Base-by-base conservation (phyloP, 1,140 invertebrate species). In the Nebria ingens region DNA sequence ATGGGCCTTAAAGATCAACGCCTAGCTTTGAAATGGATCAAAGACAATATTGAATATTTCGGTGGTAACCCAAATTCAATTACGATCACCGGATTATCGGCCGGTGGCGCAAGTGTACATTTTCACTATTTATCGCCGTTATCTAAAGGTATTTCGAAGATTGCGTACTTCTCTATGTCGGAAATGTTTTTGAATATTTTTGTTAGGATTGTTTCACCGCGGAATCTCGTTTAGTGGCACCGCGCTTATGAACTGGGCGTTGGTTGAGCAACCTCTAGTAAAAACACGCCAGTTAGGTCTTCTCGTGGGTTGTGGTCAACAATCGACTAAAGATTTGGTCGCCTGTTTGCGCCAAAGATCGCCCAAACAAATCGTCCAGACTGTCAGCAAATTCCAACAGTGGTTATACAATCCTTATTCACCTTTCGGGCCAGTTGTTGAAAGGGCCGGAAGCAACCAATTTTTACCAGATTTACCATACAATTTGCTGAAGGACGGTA, bases 201-300 rank as follows among this genome's bases (percentile, higher is more conserved):
- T 65, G 53, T 56, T 60, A 82, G 81, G 76, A 56, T 67, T 86
- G 50, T 84, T 87, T 62, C 67, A 81, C 64, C 76, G 80, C 51
- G 88, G 84, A 2, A 84, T 93, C 49, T 82, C 89, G 0, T 80
- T 86, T 72, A 91, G 88, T 64, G 91, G 91, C 1, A 82, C 83
- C 13, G 79, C 83, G 4, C 70, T 90, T 1, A 75, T 78, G 62
- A 79, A 79, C 2, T 94, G 86, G 90, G 65, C 68, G 1, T 53
- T 74, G 68, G 74, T 75, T 2, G 68, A 76, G 59, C 73, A 81
- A 52, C 71, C 77, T 0, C 60, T 71, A 1, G 66, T 73, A 34
- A 79, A 79, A 63, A 75, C 82, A 1, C 63, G 73, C 11, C 71
- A 76, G 61, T 61, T 86, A 15, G 78, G 76, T 0, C 59, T 65